Conservation (phyloP, 1,140 invertebrate genomes). For the Drosophila pandora region DNA sequence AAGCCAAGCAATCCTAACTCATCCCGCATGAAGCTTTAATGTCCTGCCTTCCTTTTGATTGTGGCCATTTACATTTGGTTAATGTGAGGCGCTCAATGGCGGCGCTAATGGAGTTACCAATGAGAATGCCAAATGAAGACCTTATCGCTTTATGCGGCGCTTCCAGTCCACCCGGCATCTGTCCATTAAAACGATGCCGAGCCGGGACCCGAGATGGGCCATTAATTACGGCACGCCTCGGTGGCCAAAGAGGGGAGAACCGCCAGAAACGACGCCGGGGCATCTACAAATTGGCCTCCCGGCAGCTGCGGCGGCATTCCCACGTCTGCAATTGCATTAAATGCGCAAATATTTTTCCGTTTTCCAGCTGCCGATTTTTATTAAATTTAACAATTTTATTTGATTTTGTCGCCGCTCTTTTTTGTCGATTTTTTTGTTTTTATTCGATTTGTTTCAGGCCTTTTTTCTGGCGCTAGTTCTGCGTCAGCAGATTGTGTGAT, state of each 20-base stretch:
- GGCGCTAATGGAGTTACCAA: constrained; percentile 69
- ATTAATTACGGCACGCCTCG: constrained; percentile 68
- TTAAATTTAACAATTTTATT: constrained; percentile 82
- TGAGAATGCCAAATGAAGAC: constrained; percentile 49
- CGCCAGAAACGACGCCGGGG: constrained; percentile 6
- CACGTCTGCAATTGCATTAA: constrained; percentile 71
- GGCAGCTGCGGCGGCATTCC: constrained; percentile 32
- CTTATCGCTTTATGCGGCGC: constrained; percentile 37
- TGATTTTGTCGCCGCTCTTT: constrained; percentile 62
- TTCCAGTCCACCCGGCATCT: constrained; percentile 37
- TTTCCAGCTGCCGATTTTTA: constrained; percentile 76
- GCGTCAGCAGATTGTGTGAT: constrained; percentile 62
- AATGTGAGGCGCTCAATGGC: constrained; percentile 57
- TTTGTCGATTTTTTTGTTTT: constrained; percentile 22
- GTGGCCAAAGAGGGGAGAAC: constrained; percentile 18
- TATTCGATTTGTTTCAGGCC: constrained; percentile 16
- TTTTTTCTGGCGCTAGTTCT: constrained; percentile 8
- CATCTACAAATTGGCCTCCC: constrained; percentile 53
- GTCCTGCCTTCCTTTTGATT: constrained; percentile 32
- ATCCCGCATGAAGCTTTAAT: constrained; percentile 22
- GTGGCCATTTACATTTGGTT: constrained; percentile 62
- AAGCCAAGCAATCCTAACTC: neutral
- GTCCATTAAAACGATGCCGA: constrained; percentile 58
- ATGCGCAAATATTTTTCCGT: constrained; percentile 69
- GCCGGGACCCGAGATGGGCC: constrained; percentile 31